Base-by-base conservation (phyloP, 2,888 invertebrate species). In the Cepaea hortensis region DNA sequence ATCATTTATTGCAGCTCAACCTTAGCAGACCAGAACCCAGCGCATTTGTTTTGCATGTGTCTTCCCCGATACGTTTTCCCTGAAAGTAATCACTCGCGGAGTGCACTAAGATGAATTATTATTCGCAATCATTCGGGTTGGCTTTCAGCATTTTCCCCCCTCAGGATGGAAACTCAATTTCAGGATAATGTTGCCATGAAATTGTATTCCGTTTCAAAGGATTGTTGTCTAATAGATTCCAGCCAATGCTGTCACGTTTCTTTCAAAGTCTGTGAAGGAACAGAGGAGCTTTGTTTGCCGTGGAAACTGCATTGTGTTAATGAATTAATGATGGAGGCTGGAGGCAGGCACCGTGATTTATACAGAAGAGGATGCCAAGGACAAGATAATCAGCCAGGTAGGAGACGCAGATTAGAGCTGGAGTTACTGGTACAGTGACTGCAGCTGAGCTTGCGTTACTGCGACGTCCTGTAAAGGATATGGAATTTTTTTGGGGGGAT, bases 41-140 rank as follows among this genome's bases (percentile, higher is more conserved):
- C 62, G 15, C 61, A 79, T 79, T 79, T 79, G 9, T 62, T 62
- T 79, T 5, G 35, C 79, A 79, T 62, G 62, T 79, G 35, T 61
- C 79, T 73, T 35, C 13, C 23, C 61, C n/a, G 55, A 61, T 61
- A 13, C 35, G 13, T 79, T 79, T 61, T 50, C 35, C 62, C 35
- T 35, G 62, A 6, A 79, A 23, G 62, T 79, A 23, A 79, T 62
- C 15, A 35, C 18, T 9, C 15, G 2, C 4, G 18, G 13, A 13
- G 62, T 13, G 62, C 1, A 9, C 62, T 3, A 79, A 15, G 35
- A 62, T 35, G 18, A 23, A 79, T 62, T 18, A 62, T 79, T 62
- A 4, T 7, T 79, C 5, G 2, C 62, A 15, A 4, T 62, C 35
- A 5, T 13, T 55, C 55, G n/a, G n/a, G 61, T 61, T 76, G 11